A percentile compares a stretch with the other conserved stretches of the same genome.
Evolutionary conservation across 2,113 vertebrate genomes (phyloP).

Genomic region (Arvicanthis niloticus): DNA sequence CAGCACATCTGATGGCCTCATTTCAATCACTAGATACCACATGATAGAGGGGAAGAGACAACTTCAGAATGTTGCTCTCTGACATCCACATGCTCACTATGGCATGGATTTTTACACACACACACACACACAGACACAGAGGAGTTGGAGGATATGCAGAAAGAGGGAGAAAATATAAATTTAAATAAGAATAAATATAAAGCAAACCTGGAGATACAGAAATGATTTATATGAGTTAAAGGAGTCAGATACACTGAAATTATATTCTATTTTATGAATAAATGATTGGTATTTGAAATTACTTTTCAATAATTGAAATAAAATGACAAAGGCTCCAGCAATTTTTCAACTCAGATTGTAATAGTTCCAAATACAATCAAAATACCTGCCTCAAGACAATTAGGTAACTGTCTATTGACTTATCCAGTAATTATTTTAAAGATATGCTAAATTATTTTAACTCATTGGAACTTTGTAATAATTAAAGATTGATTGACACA

Average conservation of each 20-base stretch:
- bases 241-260: background rate
- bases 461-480: background rate
- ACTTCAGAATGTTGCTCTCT: background rate
- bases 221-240: background rate
- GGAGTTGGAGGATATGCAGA: background rate
- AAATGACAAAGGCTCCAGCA: background rate
- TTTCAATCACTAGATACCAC: background rate
- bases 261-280: background rate
- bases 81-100: background rate
- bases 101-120: background rate
- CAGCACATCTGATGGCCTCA: background rate
- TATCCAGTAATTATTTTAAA: background rate
- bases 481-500: background rate
- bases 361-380: background rate
- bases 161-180: background rate
- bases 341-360: background rate
- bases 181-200: background rate
- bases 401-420: background rate
- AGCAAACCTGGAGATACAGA: background rate
- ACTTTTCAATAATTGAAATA: background rate
- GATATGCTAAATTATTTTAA: background rate
- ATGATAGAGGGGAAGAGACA: background rate
- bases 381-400: background rate
- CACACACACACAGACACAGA: background rate
- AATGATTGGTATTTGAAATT: background rate